Percentiles rank a stretch among this genome's conserved stretches.
Evolutionary conservation across 2,797 vertebrate species (phyloP).

Genomic region (Onychomys arenicola): DNA sequence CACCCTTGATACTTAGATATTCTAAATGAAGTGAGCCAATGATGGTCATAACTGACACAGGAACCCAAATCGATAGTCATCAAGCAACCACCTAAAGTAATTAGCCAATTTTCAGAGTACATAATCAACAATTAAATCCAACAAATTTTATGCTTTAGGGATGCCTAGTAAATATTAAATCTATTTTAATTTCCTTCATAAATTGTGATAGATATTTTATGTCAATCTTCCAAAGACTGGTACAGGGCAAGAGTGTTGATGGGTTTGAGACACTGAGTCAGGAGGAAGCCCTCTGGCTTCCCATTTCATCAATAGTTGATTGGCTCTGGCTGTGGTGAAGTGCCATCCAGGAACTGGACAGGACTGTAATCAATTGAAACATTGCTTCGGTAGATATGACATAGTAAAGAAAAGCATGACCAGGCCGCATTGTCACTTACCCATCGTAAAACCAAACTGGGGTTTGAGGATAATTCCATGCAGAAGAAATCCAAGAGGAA

Average conservation of each 20-base stretch:
- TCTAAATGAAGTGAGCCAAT: conserved; percentile 36
- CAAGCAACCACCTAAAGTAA: conserved; percentile 65
- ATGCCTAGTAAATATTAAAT: conserved; percentile 65
- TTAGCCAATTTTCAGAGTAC: conserved; percentile 65
- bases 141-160: conserved; percentile 68
- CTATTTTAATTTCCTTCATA: conserved; percentile 80
- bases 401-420: conserved; percentile 35
- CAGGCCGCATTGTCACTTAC: conserved; percentile 1
- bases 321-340: conserved; percentile 65
- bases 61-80: conserved; percentile 65
- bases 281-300: conserved; percentile 46
- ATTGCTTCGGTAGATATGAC: conserved; percentile 52
- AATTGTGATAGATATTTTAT: conserved; percentile 71
- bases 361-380: conserved; percentile 56
- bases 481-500: conserved; percentile 24
- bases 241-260: conserved; percentile 49
- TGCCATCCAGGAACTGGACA: conserved; percentile 54
- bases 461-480: not conserved
- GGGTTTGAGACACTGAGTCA: conserved; percentile 57
- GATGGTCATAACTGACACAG: not conserved
- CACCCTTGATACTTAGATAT: not conserved
- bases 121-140: conserved; percentile 71
- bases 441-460: not conserved
- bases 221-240: conserved; percentile 65
- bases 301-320: conserved; percentile 56